Evolutionary conservation across 2,888 invertebrate genomes (phyloP), one percentile per base, ranked within the genome.

Genomic region (Lypha dubia): DNA sequence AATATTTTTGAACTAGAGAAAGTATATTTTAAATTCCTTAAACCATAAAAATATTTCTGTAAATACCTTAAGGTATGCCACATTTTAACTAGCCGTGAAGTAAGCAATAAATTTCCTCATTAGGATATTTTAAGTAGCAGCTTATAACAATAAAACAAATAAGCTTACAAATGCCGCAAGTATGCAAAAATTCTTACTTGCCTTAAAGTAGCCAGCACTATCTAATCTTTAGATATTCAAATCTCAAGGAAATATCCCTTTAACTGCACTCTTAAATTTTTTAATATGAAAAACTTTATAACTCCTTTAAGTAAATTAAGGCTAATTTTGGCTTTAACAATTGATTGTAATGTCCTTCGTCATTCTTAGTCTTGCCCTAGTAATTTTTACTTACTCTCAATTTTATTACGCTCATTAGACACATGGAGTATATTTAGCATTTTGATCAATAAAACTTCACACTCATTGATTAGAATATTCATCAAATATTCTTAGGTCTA

Each of bases 401-500:
- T 68, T 84, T 80, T 38, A n/a, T 71, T 51, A 68, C 63, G 11
- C 51, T 85, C 81, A 75, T 86, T 84, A 38, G 49, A 17, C 13
- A 8, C 6, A 6, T 38, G n/a, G 41, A 56, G 51, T 62, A 49
- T 15, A 75, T 71, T 73, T 53, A 77, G 67, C 80, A 73, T 77
- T 80, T 76, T 76, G 80, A 68, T 84, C 76, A 76, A 60, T 60
- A 56, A 76, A 80, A 62, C 77, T 81, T 77, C 44, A 74, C 44
- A 74, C 15, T 74, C 76, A 84, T 80, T 77, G 84, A 81, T 81
- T 74, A 77, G 63, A 81, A 70, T 81, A 77, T 77, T 81, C 58
- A 84, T 81, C 58, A 84, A 84, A 84, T 77, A 44, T 58, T 32
- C 41, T 58, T 44, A 20, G 56, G 58, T 65, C 63, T 65, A 46